Conservation (phyloP, 2,888 invertebrate species). For the Scotopteryx bipunctaria region DNA sequence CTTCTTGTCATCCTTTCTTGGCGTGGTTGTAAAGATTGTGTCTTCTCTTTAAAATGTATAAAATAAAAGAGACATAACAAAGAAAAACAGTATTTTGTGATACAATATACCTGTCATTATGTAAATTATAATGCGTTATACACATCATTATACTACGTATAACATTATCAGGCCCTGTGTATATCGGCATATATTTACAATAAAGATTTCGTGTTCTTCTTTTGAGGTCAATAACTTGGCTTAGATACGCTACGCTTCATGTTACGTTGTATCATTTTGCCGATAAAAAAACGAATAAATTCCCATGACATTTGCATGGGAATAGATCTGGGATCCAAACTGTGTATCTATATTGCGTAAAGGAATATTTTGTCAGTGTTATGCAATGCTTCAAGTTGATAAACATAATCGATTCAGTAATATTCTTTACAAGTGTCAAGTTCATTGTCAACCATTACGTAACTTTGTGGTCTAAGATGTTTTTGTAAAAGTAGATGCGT, state of each 20-base stretch:
- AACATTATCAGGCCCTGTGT: not conserved
- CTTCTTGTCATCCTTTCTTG: too few relatives aligned
- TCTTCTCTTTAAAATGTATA: too few relatives aligned
- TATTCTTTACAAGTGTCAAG: constrained; percentile 20
- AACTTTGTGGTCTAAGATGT: too few relatives aligned
- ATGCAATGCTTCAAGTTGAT: not conserved
- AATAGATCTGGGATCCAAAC: constrained; percentile 12
- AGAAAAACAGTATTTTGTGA: too few relatives aligned
- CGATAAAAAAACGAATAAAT: constrained; percentile 22
- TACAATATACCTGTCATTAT: too few relatives aligned
- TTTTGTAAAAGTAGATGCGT: too few relatives aligned
- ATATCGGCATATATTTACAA: constrained; percentile 13
- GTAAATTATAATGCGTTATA: too few relatives aligned
- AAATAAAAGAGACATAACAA: too few relatives aligned
- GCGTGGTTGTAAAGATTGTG: too few relatives aligned
- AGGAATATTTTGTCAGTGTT: constrained; percentile 7
- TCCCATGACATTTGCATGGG: constrained; percentile 23
- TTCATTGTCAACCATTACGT: constrained; percentile 12
- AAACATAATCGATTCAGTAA: not conserved
- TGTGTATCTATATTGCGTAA: not conserved
- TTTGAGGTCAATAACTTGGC: constrained; percentile 16
- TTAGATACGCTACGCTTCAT: constrained; percentile 1
- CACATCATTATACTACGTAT: too few relatives aligned
- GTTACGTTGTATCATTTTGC: constrained; percentile 14
- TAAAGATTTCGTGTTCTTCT: not conserved